Conservation (phyloP, 2,113 vertebrate species). For the Bucco capensis region DNA sequence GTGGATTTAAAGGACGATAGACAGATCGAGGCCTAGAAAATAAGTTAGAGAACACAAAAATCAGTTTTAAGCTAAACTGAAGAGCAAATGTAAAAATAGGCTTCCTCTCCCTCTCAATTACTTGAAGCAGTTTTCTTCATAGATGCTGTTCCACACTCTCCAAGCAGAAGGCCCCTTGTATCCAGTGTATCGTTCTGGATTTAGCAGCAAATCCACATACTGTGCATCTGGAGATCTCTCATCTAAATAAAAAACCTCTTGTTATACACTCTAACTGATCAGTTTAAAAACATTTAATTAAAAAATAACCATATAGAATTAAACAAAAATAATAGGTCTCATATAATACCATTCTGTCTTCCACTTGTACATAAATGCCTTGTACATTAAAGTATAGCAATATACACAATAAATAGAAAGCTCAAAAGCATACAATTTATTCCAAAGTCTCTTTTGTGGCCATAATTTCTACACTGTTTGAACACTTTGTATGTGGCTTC, state of each 20-base stretch:
- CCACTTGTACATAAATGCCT: background rate
- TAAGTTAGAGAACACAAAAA: constrained; percentile 13
- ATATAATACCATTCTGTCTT: background rate
- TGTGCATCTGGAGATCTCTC: constrained; percentile 89
- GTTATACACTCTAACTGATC: background rate
- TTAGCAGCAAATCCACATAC: constrained; percentile 91
- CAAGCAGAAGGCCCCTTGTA: constrained; percentile 93
- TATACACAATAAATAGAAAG: background rate
- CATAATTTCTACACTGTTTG: background rate
- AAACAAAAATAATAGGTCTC: background rate
- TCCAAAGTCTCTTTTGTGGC: background rate
- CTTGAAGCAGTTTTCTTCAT: constrained; percentile 99
- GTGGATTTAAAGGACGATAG: constrained; percentile 93
- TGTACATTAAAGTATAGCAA: background rate
- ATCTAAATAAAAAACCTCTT: constrained; percentile 71
- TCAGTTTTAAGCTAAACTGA: background rate
- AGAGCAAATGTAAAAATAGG: background rate
- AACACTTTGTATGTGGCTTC: background rate
- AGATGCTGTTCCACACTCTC: constrained; percentile 99
- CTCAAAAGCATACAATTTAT: background rate
- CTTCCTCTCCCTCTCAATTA: constrained; percentile 60
- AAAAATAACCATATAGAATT: background rate
- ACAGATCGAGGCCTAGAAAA: constrained; percentile 89
- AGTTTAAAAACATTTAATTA: background rate
- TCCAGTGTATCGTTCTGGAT: constrained; percentile 91